Percentiles rank a stretch among this genome's conserved stretches.
Evolutionary conservation across 2,113 vertebrate genomes (phyloP).

Genomic region (Pandion haliaetus): DNA sequence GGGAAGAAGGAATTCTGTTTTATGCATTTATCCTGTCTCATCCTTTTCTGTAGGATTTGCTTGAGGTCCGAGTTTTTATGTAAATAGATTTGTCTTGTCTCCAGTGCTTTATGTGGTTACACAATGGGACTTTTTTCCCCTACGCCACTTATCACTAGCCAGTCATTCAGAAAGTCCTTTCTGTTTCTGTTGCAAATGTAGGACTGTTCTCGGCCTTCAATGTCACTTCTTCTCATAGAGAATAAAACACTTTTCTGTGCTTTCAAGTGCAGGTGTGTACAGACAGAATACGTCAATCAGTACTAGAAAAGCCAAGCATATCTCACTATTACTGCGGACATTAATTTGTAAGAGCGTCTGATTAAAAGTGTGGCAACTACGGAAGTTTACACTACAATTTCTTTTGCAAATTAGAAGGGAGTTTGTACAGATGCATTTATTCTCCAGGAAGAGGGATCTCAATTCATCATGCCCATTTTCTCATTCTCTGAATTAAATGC

Average conservation of each 20-base stretch:
- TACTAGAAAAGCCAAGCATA: background rate
- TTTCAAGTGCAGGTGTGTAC: background rate
- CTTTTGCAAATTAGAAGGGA: background rate
- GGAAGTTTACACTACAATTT: background rate
- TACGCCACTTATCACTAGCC: background rate
- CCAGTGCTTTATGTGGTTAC: background rate
- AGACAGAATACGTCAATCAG: background rate
- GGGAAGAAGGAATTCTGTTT: background rate
- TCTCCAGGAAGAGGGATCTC: background rate
- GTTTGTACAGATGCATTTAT: background rate
- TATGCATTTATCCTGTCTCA: background rate
- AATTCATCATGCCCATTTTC: background rate
- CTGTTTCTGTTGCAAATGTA: slow-evolving; percentile 14
- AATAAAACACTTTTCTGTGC: background rate
- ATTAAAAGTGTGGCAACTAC: background rate
- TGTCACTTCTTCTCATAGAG: background rate
- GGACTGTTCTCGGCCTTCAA: background rate
- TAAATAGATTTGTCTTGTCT: slow-evolving; percentile 24
- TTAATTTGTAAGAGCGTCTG: background rate
- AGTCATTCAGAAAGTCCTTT: slow-evolving; percentile 39
- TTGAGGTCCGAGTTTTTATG: slow-evolving; percentile 4
- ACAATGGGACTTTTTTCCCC: slow-evolving; percentile 1
- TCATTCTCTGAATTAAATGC: background rate
- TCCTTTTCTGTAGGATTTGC: background rate
- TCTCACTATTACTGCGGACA: background rate